Base-by-base conservation (phyloP, 2,888 invertebrate species). In the Hemaris fuciformis region DNA sequence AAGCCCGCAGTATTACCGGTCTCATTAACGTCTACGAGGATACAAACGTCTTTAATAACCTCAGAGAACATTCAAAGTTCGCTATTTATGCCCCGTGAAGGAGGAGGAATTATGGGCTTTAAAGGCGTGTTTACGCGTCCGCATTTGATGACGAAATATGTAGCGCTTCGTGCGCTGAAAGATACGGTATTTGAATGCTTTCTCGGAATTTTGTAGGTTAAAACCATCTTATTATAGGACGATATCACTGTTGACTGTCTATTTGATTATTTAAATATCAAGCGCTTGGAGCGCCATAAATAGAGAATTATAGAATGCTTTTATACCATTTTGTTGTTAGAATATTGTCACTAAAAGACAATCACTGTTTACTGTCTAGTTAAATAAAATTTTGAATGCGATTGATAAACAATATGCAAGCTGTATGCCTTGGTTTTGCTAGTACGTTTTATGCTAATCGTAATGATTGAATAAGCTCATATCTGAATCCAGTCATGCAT, bases 71-170 rank as follows among this genome's bases (percentile, higher is more conserved):
- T 23, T 22, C 45, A 45, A 45, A 53, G 53, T 53, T 53, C 53
- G 53, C 53, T 53, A 53, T 53, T 53, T 53, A 53, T 53, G 27
- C 27, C 34, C 53, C 18, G 18, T 53, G 18, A 53, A 53, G 53
- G 18, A 53, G 18, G 27, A 10, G 53, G 53, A 18, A 53, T 53
- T 53, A 53, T 53, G 53, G 53, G 8, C 53, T 31, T 53, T 53
- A 53, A 53, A 53, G 18, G 8, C 27, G 31, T 53, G 62, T 59
- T 57, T 38, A 53, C 59, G 38, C 43, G 60, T 57, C 27, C 48
- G n/a, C 48, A 27, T 7, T 15, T 27, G 18, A 53, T 53, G 53
- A 53, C 31, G 8, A 27, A 31, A 31, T 31, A 53, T 53, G 27
- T 31, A n/a, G n/a, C n/a, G n/a, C n/a, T 53, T 8, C 15, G 27